A percentile compares a stretch with the other conserved stretches of the same genome.
These are phyloP conservation scores for Chunga burmeisteri DNA, from an alignment of 2,113 vertebrate species.

Conservation along the genomic window DNA sequence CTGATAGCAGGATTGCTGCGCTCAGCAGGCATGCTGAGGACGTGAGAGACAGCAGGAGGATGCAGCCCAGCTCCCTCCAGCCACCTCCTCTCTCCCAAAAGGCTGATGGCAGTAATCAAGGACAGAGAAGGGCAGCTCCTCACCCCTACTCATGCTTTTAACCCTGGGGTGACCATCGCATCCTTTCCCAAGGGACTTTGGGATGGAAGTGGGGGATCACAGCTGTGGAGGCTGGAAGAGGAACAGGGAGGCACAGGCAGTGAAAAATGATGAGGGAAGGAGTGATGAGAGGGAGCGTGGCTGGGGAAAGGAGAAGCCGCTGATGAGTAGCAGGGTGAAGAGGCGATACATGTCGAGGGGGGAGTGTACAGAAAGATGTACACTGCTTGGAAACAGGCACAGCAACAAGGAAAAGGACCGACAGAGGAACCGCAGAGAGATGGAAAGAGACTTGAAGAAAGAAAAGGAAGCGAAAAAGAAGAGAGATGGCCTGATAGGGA, in stretches of 20 bases:
- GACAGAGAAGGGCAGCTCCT: not conserved
- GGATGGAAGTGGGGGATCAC: not conserved
- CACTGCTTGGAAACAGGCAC: not conserved
- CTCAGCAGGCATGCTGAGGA: not conserved
- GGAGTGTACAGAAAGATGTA: fast-evolving
- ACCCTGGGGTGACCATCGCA: not conserved
- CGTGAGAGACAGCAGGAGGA: slow-evolving; percentile 26
- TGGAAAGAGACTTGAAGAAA: not conserved
- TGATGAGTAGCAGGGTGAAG: not conserved
- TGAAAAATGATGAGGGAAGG: not conserved
- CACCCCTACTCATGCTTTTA: not conserved
- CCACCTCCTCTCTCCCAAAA: not conserved
- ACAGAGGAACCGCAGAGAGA: not conserved
- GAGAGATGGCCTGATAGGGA: not conserved
- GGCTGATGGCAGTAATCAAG: not conserved
- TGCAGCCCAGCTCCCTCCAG: not conserved
- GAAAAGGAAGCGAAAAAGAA: not conserved
- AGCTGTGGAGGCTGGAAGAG: not conserved
- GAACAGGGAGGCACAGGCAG: not conserved
- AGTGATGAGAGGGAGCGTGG: not conserved
- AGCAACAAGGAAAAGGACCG: not conserved
- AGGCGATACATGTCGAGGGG: not conserved
- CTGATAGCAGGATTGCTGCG: not conserved
- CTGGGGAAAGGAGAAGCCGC: not conserved
- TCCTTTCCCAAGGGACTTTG: not conserved